Percentiles rank a stretch among this genome's conserved stretches.
phyloP scores from a whole-genome alignment of 2,888 invertebrate species.

The Eugnorisma glareosa region DNA sequence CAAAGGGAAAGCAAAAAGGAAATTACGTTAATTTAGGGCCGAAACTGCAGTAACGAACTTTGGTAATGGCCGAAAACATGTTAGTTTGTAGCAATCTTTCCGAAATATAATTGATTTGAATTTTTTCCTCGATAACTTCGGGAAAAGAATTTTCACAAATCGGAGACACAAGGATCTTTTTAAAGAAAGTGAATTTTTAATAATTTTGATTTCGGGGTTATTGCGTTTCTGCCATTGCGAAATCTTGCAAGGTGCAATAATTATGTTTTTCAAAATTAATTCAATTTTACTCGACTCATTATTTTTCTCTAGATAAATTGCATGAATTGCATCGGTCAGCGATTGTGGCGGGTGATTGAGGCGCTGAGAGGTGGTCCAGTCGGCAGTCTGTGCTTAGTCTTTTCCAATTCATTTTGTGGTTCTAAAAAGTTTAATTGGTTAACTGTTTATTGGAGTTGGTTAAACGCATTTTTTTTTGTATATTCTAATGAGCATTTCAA shows the following conservation, averaged over 20 bases:
- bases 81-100: neutral
- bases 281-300: neutral
- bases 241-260: too few species aligned
- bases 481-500: neutral
- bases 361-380: conserved; percentile 48
- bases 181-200: too few species aligned
- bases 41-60: neutral
- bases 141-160: neutral
- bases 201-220: neutral
- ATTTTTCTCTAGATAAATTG: conserved; percentile 64
- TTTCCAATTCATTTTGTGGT: conserved; percentile 17
- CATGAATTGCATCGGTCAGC: conserved; percentile 69
- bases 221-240: too few species aligned
- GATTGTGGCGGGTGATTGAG: conserved; percentile 50
- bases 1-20: too few species aligned
- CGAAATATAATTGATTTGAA: neutral
- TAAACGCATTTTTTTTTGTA: neutral
- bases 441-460: conserved; percentile 1
- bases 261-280: neutral
- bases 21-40: too few species aligned
- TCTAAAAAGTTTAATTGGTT: conserved; percentile 17
- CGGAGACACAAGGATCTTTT: neutral
- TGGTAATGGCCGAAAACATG: neutral
- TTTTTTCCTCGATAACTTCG: neutral
- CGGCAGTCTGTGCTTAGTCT: conserved; percentile 9